phyloP scores from a whole-genome alignment of 2,797 vertebrate species.

The Kryptolebias ocellatus region DNA sequence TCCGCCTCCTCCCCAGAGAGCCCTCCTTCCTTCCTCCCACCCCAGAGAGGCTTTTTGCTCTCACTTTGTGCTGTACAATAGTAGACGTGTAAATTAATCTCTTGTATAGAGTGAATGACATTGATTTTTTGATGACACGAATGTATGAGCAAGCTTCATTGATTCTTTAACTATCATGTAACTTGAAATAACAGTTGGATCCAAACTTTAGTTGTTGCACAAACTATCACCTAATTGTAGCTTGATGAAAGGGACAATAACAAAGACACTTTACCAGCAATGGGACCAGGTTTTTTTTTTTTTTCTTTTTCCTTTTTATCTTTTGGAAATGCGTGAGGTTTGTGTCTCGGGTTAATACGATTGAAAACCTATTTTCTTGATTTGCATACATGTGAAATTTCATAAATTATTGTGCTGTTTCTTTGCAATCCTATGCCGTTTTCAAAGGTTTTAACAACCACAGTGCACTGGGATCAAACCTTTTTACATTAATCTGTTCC shows the following conservation, averaged over 20 bases:
- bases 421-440: too few relatives aligned
- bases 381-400: constrained; percentile 30
- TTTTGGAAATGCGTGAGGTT: constrained; percentile 8
- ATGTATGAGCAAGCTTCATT: constrained; percentile 65
- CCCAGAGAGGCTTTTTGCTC: constrained; percentile 53
- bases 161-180: constrained; percentile 20
- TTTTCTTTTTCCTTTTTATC: constrained; percentile 12
- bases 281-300: constrained; percentile 32
- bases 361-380: constrained; percentile 29
- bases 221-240: constrained; percentile 45
- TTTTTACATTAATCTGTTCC: constrained; percentile 4
- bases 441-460: too few relatives aligned
- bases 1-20: constrained; percentile 26
- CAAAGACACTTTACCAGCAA: constrained; percentile 61
- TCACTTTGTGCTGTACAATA: constrained; percentile 68
- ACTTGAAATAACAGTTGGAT: constrained; percentile 23
- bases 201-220: constrained; percentile 51
- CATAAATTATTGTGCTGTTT: constrained; percentile 13
- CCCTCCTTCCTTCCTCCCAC: neutral
- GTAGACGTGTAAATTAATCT: constrained; percentile 71
- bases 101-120: constrained; percentile 74
- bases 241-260: constrained; percentile 70
- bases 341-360: constrained; percentile 25
- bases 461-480: neutral
- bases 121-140: constrained; percentile 67